phyloP scores from a whole-genome alignment of 2,888 invertebrate species.

The Brachylomia viminalis region DNA sequence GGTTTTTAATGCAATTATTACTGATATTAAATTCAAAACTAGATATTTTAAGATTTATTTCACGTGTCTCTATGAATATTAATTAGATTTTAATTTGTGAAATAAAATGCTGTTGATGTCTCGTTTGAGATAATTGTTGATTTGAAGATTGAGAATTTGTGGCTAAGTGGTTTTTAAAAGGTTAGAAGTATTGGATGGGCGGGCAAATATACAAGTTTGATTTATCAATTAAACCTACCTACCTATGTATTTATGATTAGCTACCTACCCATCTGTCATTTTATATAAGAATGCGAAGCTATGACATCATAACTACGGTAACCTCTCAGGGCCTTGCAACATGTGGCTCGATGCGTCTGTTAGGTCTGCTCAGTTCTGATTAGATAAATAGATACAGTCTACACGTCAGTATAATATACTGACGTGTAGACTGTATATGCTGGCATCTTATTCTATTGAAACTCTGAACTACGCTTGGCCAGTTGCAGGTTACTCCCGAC shows the following conservation, averaged over 20 bases:
- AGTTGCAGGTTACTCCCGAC: too few relatives aligned
- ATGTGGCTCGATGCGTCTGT: too few relatives aligned
- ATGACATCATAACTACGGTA: constrained; percentile 18
- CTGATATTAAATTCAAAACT: constrained; percentile 57
- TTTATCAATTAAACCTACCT: neutral
- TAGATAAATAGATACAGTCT: too few relatives aligned
- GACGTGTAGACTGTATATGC: too few relatives aligned
- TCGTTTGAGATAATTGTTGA: constrained; percentile 19
- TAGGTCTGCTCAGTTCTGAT: too few relatives aligned
- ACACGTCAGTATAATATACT: too few relatives aligned
- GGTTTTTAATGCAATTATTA: constrained; percentile 66
- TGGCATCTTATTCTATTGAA: too few relatives aligned
- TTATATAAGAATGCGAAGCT: neutral
- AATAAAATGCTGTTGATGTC: constrained; percentile 20
- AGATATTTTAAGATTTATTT: constrained; percentile 63
- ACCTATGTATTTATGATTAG: constrained; percentile 17
- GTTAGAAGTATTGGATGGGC: constrained; percentile 19
- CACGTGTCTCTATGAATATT: constrained; percentile 61
- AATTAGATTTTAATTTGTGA: constrained; percentile 52
- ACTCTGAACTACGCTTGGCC: too few relatives aligned
- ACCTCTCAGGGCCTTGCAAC: too few relatives aligned
- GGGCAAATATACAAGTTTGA: neutral
- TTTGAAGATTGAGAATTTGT: constrained; percentile 1
- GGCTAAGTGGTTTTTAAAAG: constrained; percentile 10
- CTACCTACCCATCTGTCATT: neutral